Evolutionary conservation across 2,888 invertebrate genomes (phyloP), one percentile per base, ranked within the genome.

Genomic region (Tenthredo distinguenda): DNA sequence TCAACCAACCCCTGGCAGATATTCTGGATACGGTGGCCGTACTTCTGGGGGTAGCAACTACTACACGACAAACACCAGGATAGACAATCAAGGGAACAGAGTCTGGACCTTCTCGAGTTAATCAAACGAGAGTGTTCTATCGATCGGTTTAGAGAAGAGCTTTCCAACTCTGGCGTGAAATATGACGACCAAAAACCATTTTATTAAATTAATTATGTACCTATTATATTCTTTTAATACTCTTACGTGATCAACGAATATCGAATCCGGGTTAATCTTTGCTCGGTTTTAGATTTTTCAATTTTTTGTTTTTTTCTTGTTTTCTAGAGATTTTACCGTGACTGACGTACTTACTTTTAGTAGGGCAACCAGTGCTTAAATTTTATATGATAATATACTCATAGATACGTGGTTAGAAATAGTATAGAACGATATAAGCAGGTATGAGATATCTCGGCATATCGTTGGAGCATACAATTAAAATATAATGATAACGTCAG

Each of bases 31-130:
- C 34, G 50, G 85, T 74, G 88, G 85, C 58, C 87, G 88, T 37
- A 85, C 31, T 58, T 10, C 34, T 71, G 87, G 88, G 84, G 87
- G 87, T 84, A 88, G 87, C 58, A 87, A 90, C 86, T 91, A 92
- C 88, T 90, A 91, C 81, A 86, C 88, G n/a, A 91, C 91, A 68
- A 91, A 92, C 85, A 89, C 90, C 6, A 88, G 89, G 2, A 87
- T 87, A 12, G 92, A 93, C 85, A 85, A 86, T 10, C 87, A 89
- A 0, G 93, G 93, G 58, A 92, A 93, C 85, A 89, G 90, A 85
- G 88, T 91, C 50, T 93, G 93, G 92, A 93, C 90, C 21, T 93
- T 93, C 85, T 92, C 93, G 18, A 89, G 91, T 34, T 91, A 88
- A 89, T 71, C 40, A 40, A 34, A 26, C 40, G 6, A 81, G 10